Evolutionary conservation across 2,888 invertebrate species (phyloP).

Genomic region (Habroteleia sp.): DNA sequence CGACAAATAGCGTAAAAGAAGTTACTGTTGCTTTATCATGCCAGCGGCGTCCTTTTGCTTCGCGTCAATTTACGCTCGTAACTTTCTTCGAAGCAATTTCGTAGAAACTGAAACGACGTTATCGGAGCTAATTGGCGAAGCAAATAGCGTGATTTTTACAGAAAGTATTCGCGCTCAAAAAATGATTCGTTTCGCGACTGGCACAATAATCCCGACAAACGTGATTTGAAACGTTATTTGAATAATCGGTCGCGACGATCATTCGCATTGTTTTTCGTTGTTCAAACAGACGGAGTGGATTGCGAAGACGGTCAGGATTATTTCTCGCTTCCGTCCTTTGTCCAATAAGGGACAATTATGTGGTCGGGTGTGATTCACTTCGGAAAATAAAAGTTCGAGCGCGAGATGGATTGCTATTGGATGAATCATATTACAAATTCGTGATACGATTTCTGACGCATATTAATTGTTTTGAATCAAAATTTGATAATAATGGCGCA

Average conservation of each 20-base stretch:
- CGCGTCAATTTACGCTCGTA: conserved; percentile 24
- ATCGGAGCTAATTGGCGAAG: conserved; percentile 28
- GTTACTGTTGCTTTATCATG: background rate
- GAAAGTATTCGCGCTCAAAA: conserved; percentile 3
- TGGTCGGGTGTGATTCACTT: background rate
- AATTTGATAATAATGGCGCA: no score
- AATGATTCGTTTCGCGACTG: background rate
- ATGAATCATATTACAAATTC: no score
- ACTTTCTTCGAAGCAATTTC: conserved; percentile 36
- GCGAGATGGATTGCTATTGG: no score
- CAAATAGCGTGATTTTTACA: conserved; percentile 21
- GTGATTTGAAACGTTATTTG: conserved; percentile 7
- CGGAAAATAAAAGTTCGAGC: no score
- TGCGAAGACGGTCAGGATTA: conserved; percentile 6
- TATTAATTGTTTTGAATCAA: no score
- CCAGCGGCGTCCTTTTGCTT: conserved; percentile 8
- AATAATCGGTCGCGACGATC: conserved; percentile 12
- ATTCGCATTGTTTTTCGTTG: conserved; percentile 16
- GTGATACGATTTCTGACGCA: no score
- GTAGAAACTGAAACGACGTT: conserved; percentile 42
- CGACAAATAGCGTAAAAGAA: background rate
- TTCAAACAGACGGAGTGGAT: conserved; percentile 7
- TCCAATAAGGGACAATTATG: background rate
- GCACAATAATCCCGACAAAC: no score
- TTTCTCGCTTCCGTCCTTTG: conserved; percentile 27